Conservation (phyloP, 2,888 invertebrate genomes). For the Morinoia aosen region DNA sequence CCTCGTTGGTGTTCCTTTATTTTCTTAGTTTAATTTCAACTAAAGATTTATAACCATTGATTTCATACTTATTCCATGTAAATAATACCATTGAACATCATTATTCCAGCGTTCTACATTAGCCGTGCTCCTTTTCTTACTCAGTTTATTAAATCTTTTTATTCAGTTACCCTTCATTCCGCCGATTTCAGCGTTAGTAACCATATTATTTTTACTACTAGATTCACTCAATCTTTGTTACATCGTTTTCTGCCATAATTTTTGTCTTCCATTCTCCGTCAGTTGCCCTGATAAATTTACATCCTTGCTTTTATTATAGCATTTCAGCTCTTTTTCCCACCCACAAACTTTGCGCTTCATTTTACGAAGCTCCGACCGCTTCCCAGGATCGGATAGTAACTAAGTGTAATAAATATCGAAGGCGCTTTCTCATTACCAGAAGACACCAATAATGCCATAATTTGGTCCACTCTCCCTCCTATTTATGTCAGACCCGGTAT, state of each 20-base stretch:
- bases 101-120: no score
- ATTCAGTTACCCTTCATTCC: no score
- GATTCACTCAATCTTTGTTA: not conserved
- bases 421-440: constrained; percentile 35
- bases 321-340: not conserved
- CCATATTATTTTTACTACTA: not conserved
- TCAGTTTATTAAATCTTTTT: no score
- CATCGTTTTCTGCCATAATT: not conserved
- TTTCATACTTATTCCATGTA: no score
- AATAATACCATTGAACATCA: no score
- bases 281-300: not conserved
- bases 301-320: not conserved
- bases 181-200: no score
- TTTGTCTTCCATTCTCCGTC: not conserved
- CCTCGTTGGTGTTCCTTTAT: no score
- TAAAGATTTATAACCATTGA: no score
- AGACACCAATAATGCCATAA: not conserved
- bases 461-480: not conserved
- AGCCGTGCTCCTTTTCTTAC: no score
- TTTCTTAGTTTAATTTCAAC: no score
- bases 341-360: not conserved
- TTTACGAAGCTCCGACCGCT: not conserved
- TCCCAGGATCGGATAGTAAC: not conserved
- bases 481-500: not conserved
- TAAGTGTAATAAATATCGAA: constrained; percentile 1